A percentile compares a stretch with the other conserved stretches of the same genome.
Evolutionary conservation across 2,113 vertebrate species (phyloP).

Genomic region (Psophia crepitans): DNA sequence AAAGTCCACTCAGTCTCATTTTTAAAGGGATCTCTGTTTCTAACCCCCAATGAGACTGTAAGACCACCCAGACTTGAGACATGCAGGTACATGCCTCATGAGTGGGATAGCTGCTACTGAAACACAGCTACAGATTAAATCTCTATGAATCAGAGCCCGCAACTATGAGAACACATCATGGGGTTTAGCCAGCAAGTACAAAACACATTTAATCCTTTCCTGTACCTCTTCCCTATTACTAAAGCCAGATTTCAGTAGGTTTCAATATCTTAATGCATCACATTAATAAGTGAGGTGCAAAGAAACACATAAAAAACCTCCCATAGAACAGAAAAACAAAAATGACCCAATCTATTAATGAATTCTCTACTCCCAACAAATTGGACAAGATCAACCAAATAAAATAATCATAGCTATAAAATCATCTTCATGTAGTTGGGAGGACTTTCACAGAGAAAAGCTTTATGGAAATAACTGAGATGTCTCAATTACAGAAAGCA

Average conservation of each 20-base stretch:
- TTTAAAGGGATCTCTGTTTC: background rate
- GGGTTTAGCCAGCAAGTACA: background rate
- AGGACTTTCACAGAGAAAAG: background rate
- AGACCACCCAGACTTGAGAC: background rate
- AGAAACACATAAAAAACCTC: background rate
- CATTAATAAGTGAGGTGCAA: background rate
- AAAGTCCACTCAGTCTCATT: background rate
- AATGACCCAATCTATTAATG: background rate
- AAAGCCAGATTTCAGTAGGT: background rate
- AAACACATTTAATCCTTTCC: background rate
- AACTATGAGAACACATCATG: background rate
- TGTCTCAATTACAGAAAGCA: background rate
- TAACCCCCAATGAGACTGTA: background rate
- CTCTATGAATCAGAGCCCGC: background rate
- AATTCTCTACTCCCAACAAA: background rate
- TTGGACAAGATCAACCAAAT: background rate
- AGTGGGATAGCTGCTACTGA: background rate
- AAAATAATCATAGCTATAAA: background rate
- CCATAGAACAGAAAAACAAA: background rate
- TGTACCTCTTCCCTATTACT: background rate
- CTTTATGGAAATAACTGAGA: background rate
- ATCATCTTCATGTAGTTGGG: background rate
- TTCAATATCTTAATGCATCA: background rate
- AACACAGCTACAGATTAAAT: background rate
- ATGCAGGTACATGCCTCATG: background rate